Conservation (phyloP, 2,797 vertebrate genomes). For the Falco peregrinus region DNA sequence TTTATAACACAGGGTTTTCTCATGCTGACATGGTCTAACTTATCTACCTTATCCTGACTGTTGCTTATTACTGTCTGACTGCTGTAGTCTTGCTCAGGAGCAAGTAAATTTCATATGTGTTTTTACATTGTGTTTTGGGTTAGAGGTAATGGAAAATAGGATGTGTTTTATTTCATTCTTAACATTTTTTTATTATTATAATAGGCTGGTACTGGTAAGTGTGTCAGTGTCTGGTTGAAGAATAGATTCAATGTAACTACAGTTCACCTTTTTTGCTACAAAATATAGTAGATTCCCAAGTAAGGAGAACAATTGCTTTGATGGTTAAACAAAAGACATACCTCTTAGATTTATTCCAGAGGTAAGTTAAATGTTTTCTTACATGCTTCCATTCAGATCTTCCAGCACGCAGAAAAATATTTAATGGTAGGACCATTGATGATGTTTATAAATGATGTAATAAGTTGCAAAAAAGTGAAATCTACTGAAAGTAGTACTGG, state of each 20-base stretch:
- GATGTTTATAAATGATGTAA: neutral
- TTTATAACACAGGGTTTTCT: neutral
- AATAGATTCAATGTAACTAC: neutral
- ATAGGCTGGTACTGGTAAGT: neutral
- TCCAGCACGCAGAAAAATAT: neutral
- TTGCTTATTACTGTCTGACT: neutral
- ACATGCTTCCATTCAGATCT: neutral
- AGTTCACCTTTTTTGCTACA: neutral
- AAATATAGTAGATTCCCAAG: neutral
- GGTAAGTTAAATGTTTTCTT: neutral
- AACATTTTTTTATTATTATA: neutral
- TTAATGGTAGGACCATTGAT: neutral
- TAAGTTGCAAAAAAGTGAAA: neutral
- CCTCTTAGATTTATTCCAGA: neutral
- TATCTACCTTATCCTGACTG: neutral
- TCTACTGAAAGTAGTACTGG: neutral
- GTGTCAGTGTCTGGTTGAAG: neutral
- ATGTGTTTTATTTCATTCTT: neutral
- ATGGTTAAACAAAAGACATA: neutral
- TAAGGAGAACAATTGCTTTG: neutral
- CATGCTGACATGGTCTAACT: neutral
- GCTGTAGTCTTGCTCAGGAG: neutral
- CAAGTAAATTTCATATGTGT: neutral
- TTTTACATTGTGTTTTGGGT: neutral
- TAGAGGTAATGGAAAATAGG: neutral